Evolutionary conservation across 30 jellyfish, hydroid and myxozoan species (phyloP), one percentile per base, ranked within the genome.

Genomic region (Nemopilema nomurai): DNA sequence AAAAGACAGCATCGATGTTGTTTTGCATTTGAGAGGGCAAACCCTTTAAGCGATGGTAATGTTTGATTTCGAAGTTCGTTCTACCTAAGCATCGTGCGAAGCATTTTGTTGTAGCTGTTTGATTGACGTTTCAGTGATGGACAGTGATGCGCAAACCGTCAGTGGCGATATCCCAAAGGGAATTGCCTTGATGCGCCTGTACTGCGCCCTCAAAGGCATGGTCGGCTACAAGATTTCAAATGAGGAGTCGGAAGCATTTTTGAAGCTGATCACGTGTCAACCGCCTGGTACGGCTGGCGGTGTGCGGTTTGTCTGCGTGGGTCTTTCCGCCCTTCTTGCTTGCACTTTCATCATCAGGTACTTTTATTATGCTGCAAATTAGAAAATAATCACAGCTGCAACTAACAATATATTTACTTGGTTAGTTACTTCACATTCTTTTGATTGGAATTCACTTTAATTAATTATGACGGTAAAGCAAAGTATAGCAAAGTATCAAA

Each of bases 241-340:
- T 22, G 99, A 94, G 28, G 99, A 94, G 80, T 88, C 99, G 20
- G 97, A 94, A 28, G 92, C 84, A 16, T 77, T 94, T 68, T 85
- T 94, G 29, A 80, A 94, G 66, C 83, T 94, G 89, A 88, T 94
- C 67, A 89, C 97, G 19, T 89, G 97, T 63, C 87, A 79, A 49
- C 99, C 99, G 26, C 90, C 95, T 6, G 94, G 85, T 18, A 29
- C 99, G n/a, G 77, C 89, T n/a, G 97, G 89, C 53, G 97, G 99
- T 20, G 93, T 89, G 24, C 96, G 96, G 3, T 94, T 77, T 67
- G 87, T 86, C 64, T 93, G 80, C 19, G 96, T 89, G 20, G 92
- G 99, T 22, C 71, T 94, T 67, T 94, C 97, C 67, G 90, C 99
- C 18, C 78, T 89, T 33, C 81, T 94, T 30, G 97, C 97, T 0